Evolutionary conservation across 2,888 invertebrate genomes (phyloP), one percentile per base, ranked within the genome.

Genomic region (Drosophila limbata): DNA sequence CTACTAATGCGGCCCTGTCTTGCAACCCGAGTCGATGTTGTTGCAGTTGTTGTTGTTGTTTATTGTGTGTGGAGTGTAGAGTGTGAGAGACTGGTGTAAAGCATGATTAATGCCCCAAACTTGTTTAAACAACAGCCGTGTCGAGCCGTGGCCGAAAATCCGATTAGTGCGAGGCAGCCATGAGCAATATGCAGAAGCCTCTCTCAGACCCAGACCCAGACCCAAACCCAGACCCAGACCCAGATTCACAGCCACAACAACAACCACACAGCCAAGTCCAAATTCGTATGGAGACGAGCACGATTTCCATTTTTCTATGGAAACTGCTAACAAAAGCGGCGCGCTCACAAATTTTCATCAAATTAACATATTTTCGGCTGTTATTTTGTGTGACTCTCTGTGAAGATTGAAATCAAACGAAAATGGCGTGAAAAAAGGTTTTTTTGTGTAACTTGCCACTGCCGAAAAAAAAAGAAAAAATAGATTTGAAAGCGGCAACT

Each of bases 31-130:
- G 55, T 47, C 42, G 57, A 4, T 15, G 61, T 21, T 39, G 39
- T 10, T 31, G 25, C n/a, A 21, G 45, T 40, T 45, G 42, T 11
- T 42, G 35, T n/a, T 53, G 44, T 47, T 57, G 35, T 4, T 51
- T 42, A 57, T 37, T 61, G 35, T 64, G 33, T 15, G 42, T 44
- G 19, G 21, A 28, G 17, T 64, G 35, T 11, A 10, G 47, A 48
- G 50, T 69, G 33, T 52, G 35, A 44, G 56, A 56, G 77, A 53
- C 51, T 79, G 79, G 80, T 77, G 88, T 88, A 84, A 88, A 84
- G 86, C 84, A 88, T 84, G 84, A 88, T 84, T 88, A 84, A 84
- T 84, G 84, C 88, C 82, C 78, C 73, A 84, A 84, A 84, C 84
- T 88, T 84, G 84, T 84, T 84, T 88, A 88, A 85, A 84, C 86